Conservation (phyloP, 2,888 invertebrate species). For the Hetaerina titia region DNA sequence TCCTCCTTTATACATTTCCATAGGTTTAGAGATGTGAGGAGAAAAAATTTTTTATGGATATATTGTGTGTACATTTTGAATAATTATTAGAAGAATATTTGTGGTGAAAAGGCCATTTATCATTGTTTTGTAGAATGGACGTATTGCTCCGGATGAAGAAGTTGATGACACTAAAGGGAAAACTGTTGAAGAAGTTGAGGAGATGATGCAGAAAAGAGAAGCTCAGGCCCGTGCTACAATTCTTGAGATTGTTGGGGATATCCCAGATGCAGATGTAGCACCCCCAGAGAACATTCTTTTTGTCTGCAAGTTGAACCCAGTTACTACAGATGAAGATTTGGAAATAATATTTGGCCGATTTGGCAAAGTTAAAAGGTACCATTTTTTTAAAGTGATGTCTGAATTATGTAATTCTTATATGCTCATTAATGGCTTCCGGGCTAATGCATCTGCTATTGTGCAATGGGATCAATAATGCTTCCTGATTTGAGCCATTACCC, state of each 20-base stretch:
- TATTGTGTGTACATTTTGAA: no score
- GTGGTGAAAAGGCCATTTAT: background rate
- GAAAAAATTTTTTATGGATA: no score
- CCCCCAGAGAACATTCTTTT: conserved; percentile 99
- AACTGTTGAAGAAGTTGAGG: conserved; percentile 90
- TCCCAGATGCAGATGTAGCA: conserved; percentile 97
- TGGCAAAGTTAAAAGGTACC: conserved; percentile 89
- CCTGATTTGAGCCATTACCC: no score
- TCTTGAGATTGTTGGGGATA: conserved; percentile 98
- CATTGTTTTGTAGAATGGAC: conserved; percentile 82
- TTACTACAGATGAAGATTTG: conserved; percentile 97
- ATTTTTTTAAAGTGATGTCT: conserved; percentile 69
- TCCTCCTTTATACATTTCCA: no score
- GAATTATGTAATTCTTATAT: no score
- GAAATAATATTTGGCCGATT: conserved; percentile 99
- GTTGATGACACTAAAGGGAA: conserved; percentile 94
- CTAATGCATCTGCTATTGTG: no score
- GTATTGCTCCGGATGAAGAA: conserved; percentile 96
- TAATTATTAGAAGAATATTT: background rate
- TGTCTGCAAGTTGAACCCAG: conserved; percentile 99
- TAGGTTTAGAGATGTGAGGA: no score
- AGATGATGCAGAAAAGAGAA: conserved; percentile 93
- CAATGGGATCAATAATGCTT: no score
- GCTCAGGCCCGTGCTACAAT: conserved; percentile 98
- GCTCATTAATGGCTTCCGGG: no score